phyloP scores from a whole-genome alignment of 2,113 vertebrate species.

The Hiodon alosoides region DNA sequence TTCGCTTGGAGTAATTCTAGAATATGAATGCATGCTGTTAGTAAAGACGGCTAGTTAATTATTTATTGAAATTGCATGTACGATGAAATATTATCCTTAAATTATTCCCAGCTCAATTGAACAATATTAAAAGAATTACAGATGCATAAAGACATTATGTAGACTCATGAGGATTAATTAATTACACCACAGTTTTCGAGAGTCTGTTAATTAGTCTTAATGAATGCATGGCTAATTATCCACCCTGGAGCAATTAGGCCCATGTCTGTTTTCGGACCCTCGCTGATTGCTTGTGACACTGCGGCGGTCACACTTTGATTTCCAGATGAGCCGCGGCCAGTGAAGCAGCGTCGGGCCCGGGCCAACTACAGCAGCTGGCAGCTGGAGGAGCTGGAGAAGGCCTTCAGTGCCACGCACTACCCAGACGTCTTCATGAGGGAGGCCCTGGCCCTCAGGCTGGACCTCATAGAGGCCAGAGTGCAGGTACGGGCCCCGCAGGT shows the following conservation, averaged over 20 bases:
- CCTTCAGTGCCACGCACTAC: constrained; percentile 74
- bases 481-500: constrained; percentile 53
- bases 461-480: constrained; percentile 74
- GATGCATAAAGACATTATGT: neutral
- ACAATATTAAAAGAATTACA: neutral
- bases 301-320: constrained; percentile 45
- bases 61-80: neutral
- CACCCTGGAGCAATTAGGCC: constrained; percentile 20
- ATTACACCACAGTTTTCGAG: constrained; percentile 8
- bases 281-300: constrained; percentile 14
- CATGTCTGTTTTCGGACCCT: constrained; percentile 8
- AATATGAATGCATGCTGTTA: neutral
- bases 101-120: neutral
- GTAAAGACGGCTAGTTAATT: constrained; percentile 10
- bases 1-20: neutral
- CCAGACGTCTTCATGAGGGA: constrained; percentile 80
- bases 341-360: constrained; percentile 73
- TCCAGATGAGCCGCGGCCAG: constrained; percentile 74
- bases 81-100: constrained; percentile 8
- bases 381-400: constrained; percentile 77
- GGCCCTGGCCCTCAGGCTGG: constrained; percentile 72
- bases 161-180: constrained; percentile 21
- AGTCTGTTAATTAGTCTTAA: constrained; percentile 22
- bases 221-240: constrained; percentile 23
- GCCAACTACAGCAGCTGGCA: constrained; percentile 85